A percentile compares a stretch with the other conserved stretches of the same genome.
These are phyloP conservation scores for Serripes groenlandicus DNA, from an alignment of 2,888 invertebrate species.

Conservation along the genomic window DNA sequence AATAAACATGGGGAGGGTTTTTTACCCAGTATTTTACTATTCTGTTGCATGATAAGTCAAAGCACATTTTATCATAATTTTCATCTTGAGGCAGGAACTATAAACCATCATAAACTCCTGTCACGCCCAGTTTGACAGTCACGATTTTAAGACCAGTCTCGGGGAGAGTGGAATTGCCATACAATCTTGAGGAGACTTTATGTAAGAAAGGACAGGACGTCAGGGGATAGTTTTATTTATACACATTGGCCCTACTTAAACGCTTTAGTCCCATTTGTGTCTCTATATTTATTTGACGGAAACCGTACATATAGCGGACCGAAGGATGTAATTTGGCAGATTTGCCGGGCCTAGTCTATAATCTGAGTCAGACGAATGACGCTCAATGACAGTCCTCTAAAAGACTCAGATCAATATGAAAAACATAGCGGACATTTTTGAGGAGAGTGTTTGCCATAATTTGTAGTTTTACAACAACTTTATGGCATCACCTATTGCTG, in stretches of 20 bases:
- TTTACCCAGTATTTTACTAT: conserved; percentile 22
- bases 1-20: background rate
- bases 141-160: conserved; percentile 35
- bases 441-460: conserved; percentile 65
- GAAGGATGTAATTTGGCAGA: conserved; percentile 70
- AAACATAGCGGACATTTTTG: conserved; percentile 70
- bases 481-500: conserved; percentile 66
- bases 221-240: conserved; percentile 65
- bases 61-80: conserved; percentile 40
- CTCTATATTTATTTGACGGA: conserved; percentile 70
- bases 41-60: conserved; percentile 35
- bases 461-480: conserved; percentile 68
- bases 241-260: conserved; percentile 66
- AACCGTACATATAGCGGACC: conserved; percentile 66
- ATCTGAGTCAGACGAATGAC: conserved; percentile 69
- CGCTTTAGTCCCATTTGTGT: conserved; percentile 70
- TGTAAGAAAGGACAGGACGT: conserved; percentile 61
- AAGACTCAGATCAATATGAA: conserved; percentile 66
- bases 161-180: conserved; percentile 10
- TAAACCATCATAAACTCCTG: conserved; percentile 31
- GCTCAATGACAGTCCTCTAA: conserved; percentile 69
- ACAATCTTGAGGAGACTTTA: conserved; percentile 31
- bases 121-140: conserved; percentile 43
- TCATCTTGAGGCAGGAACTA: conserved; percentile 38
- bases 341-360: conserved; percentile 63